A percentile compares a stretch with the other conserved stretches of the same genome.
phyloP scores from a whole-genome alignment of 2,888 invertebrate genomes.

The Ommatoiulus sabulosus region DNA sequence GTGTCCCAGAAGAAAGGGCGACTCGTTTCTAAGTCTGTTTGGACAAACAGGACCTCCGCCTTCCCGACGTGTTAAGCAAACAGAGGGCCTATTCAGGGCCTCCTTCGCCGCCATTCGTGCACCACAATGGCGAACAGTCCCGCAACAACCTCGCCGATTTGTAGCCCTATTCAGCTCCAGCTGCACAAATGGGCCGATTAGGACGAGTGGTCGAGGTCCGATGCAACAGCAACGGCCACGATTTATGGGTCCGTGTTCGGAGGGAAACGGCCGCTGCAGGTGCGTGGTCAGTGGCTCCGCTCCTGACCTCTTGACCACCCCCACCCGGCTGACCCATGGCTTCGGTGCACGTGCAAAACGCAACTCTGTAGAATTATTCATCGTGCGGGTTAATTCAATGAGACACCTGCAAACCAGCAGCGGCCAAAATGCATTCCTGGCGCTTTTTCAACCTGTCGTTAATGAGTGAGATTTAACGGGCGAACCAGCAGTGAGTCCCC shows the following conservation, averaged over 20 bases:
- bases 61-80: slow-evolving; percentile 43
- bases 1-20: background rate
- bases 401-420: slow-evolving; percentile 21
- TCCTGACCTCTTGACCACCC: slow-evolving; percentile 31
- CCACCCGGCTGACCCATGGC: background rate
- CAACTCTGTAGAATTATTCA: slow-evolving; percentile 23
- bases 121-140: slow-evolving; percentile 25
- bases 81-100: slow-evolving; percentile 8
- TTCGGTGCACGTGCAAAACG: slow-evolving; percentile 31
- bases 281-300: slow-evolving; percentile 30
- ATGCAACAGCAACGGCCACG: no score
- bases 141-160: slow-evolving; percentile 40
- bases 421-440: background rate
- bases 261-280: slow-evolving; percentile 26
- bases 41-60: slow-evolving; percentile 39
- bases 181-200: slow-evolving; percentile 37
- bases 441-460: slow-evolving; percentile 43
- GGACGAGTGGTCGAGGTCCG: background rate
- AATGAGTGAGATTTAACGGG: background rate
- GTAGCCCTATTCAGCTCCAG: slow-evolving; percentile 36
- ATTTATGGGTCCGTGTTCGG: slow-evolving; percentile 28
- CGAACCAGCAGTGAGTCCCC: background rate
- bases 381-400: slow-evolving; percentile 24
- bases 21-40: slow-evolving; percentile 32
- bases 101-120: background rate